Evolutionary conservation across 2,888 invertebrate genomes (phyloP).

Genomic region (Eulithis prunata): DNA sequence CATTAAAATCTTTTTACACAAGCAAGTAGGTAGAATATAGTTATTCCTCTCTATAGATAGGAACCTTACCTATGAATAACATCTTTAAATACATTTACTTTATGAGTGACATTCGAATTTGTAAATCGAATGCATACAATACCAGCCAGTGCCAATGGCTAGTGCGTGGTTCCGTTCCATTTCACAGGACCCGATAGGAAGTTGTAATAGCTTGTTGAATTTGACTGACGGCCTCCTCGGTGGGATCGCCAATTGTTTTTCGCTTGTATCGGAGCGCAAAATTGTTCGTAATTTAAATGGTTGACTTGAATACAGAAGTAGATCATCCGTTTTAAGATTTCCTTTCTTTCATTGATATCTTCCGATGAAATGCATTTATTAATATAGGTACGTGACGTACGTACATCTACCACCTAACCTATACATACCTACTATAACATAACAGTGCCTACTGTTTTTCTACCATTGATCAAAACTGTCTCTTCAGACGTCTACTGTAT

Average conservation of each 20-base stretch:
- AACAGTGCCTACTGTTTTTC: too few species aligned
- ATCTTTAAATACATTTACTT: too few species aligned
- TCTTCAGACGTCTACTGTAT: too few species aligned
- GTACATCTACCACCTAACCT: too few species aligned
- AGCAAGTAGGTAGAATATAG: neutral
- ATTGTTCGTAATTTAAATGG: constrained; percentile 59
- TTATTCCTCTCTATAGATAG: too few species aligned
- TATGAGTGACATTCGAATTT: neutral
- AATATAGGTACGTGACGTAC: too few species aligned
- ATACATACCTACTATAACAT: too few species aligned
- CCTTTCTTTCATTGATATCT: constrained; percentile 3
- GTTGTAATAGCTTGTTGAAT: constrained; percentile 60
- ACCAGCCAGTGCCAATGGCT: constrained; percentile 2
- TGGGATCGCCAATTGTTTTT: constrained; percentile 63
- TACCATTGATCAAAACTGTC: too few species aligned
- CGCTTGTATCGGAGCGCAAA: constrained; percentile 62
- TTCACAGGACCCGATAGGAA: constrained; percentile 63
- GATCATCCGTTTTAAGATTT: constrained; percentile 31
- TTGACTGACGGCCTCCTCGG: constrained; percentile 58
- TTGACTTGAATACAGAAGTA: constrained; percentile 43
- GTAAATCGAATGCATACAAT: constrained; percentile 12
- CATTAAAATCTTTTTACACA: neutral
- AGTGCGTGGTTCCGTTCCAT: constrained; percentile 44
- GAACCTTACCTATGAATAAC: too few species aligned
- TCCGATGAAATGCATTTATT: neutral